Base-by-base conservation (phyloP, 2,888 invertebrate genomes). In the Tanytarsus gracilentus region DNA sequence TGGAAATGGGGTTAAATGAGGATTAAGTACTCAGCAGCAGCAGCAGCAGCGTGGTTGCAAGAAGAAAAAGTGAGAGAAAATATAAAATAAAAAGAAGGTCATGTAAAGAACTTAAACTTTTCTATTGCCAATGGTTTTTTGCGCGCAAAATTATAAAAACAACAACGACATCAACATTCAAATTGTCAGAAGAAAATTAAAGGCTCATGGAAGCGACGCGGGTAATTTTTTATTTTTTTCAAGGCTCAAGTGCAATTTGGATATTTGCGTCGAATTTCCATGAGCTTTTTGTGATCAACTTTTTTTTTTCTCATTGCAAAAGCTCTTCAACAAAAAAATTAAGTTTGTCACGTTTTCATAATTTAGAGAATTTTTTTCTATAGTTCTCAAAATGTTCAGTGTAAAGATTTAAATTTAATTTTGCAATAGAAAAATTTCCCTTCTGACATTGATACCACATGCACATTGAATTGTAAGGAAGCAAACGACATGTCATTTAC, bases 401-500 rank as follows among this genome's bases (percentile, higher is more conserved):
- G 30, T 9, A 9, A 30, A 6, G 9, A 9, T 9, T 30, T 30
- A 30, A 8, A 30, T 30, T 30, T 30, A 30, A 30, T 8, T 30
- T 8, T 8, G 9, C 6, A 30, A 8, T 30, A 9, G 6, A 9
- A 6, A 9, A 30, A 30, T 8, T 30, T 30, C 30, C 18, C 18
- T 48, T 48, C 48, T 21, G 16, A 48, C 48, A 30, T 9, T 39
- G 39, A 48, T 16, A 11, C 48, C 48, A 48, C 48, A 48, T 48
- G 48, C 48, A 18, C 48, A 48, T 26, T 44, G 16, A 16, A 21
- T 7, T 8, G 9, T 8, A 6, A 30, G 30, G 16, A 49, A 49
- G 26, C 49, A 49, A 49, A 49, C 49, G 49, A 49, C 49, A 26
- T 26, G 25, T 49, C 21, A 70, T 75, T 78, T 79, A 92, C 89